Evolutionary conservation across 2,888 invertebrate species (phyloP), one percentile per base, ranked within the genome.

Genomic region (Drosophila eohydei): DNA sequence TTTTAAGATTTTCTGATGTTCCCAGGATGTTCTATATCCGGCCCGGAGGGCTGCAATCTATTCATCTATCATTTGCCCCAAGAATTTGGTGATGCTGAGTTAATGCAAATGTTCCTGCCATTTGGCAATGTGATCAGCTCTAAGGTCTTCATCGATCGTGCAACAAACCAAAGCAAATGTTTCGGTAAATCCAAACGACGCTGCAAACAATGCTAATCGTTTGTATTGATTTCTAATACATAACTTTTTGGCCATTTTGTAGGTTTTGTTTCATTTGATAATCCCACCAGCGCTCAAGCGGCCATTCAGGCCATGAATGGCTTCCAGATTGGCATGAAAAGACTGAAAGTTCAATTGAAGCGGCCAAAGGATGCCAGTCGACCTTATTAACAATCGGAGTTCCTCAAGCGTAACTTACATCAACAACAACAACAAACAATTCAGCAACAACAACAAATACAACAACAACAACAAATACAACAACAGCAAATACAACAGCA

Each of bases 41-140:
- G 99, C 93, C 99, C 99, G 88, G 99, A 99, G 95, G 99, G 99
- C 93, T 99, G 99, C 95, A 99, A 99, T 94, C 96, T 99, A 91
- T 99, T 99, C 95, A 99, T 99, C 94, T 99, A 99, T 95, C 99
- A 99, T 95, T 96, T 99, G 94, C 99, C 99, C 87, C 99, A 99
- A 94, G 99, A 99, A 94, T 99, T 99, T 93, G 99, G 99, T 68
- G 99, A 99, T 93, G 96, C 97, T 77, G 99, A 99, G 94, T 96
- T 99, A 93, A 99, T 99, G 96, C 99, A 99, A 95, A 99, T 99
- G 99, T 99, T 99, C 94, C 95, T 99, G 93, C 99, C 99, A 78
- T 99, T 99, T 93, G 99, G 99, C 91, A 98, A 98, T 94, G 99
- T 99, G 93, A 99, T 99, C 94, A 98, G 98, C 94, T 99, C 99